phyloP scores from a whole-genome alignment of 2,888 invertebrate species.

The Patella pellucida region DNA sequence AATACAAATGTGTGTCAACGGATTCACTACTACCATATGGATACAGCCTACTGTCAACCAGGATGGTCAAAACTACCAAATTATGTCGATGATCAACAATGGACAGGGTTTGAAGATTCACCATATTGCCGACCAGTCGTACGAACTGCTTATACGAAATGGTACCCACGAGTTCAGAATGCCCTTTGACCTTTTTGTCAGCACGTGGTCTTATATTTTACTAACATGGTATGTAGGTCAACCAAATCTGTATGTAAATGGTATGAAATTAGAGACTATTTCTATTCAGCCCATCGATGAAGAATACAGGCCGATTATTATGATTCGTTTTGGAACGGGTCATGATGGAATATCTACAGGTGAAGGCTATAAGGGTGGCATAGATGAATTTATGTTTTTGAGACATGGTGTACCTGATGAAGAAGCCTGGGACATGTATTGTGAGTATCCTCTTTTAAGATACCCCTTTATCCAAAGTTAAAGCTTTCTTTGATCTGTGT shows the following conservation, averaged over 20 bases:
- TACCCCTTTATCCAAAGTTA: no score
- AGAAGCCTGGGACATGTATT: conserved; percentile 24
- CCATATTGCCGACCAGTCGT: neutral
- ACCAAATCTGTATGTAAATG: conserved; percentile 16
- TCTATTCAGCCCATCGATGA: neutral
- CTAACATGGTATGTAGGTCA: conserved; percentile 7
- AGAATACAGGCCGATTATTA: neutral
- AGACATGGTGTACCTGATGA: conserved; percentile 14
- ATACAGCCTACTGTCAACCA: conserved; percentile 18
- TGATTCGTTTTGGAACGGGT: conserved; percentile 17
- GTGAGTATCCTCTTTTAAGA: conserved; percentile 21
- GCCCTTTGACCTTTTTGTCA: conserved; percentile 13
- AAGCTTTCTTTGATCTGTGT: no score
- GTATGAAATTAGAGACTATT: neutral
- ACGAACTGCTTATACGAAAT: conserved; percentile 15
- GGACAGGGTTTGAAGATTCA: conserved; percentile 17
- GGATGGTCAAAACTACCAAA: conserved; percentile 10
- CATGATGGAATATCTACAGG: conserved; percentile 15
- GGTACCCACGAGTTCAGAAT: conserved; percentile 4
- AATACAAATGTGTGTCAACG: conserved; percentile 27
- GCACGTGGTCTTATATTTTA: conserved; percentile 17
- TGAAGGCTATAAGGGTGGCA: conserved; percentile 26
- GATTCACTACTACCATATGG: conserved; percentile 35
- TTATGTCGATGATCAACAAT: conserved; percentile 17
- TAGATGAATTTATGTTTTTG: conserved; percentile 33